Evolutionary conservation across 1,140 invertebrate species (phyloP).

Genomic region (fruit fly (Drosophila melanogaster)): Release_6_plus_ISO1_MT NT_033779.5:7320001-7320500

Average conservation of each 20-base stretch:
- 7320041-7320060: conserved; percentile 71
- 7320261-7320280: conserved; percentile 77
- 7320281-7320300: conserved; percentile 70
- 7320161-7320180: too few species aligned
- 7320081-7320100: conserved; percentile 10
- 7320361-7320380: not conserved
- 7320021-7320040: conserved; percentile 64
- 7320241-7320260: conserved; percentile 52
- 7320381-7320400: not conserved
- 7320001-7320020: not conserved
- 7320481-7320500: conserved; percentile 27
- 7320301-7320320: conserved; percentile 56
- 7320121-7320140: too few species aligned
- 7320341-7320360: conserved; percentile 21
- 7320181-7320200: not conserved
- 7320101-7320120: not conserved
- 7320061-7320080: conserved; percentile 65
- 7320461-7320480: conserved; percentile 62
- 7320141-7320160: too few species aligned
- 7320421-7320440: conserved; percentile 54
- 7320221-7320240: conserved; percentile 7
- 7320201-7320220: not conserved
- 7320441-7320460: conserved; percentile 77
- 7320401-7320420: conserved; percentile 2
- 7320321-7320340: conserved; percentile 27